A percentile compares a stretch with the other conserved stretches of the same genome.
Evolutionary conservation across 2,797 vertebrate species (phyloP).

Genomic region (Erethizon dorsatum): DNA sequence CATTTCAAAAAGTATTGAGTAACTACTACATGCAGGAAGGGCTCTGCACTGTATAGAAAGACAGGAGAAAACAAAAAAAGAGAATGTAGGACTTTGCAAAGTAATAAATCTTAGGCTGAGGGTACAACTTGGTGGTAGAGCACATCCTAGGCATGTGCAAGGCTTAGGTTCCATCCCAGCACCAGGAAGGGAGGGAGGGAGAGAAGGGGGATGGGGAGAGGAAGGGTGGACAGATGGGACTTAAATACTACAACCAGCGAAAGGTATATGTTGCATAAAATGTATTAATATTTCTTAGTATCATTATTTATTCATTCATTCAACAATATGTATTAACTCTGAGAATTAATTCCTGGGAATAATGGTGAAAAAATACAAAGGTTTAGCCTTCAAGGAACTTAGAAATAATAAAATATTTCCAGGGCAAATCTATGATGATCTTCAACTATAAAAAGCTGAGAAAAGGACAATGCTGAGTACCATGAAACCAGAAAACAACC

Average conservation of each 20-base stretch:
- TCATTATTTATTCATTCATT: slow-evolving; percentile 48
- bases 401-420: slow-evolving; percentile 59
- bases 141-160: background rate
- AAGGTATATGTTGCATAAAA: background rate
- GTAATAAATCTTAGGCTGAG: background rate
- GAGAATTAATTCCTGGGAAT: background rate
- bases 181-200: background rate
- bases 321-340: background rate
- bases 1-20: background rate
- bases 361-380: background rate
- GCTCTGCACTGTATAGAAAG: background rate
- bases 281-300: slow-evolving; percentile 54
- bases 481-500: slow-evolving; percentile 49
- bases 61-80: background rate
- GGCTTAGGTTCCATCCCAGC: background rate
- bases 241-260: background rate
- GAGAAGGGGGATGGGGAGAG: no score
- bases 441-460: slow-evolving; percentile 42
- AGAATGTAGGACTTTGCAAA: background rate
- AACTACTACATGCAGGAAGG: background rate
- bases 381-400: background rate
- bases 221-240: background rate
- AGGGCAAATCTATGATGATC: slow-evolving; percentile 1
- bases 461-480: slow-evolving; percentile 8
- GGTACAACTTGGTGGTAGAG: background rate